Evolutionary conservation across 2,888 invertebrate genomes (phyloP).

Genomic region (Alentia gelatinosa): DNA sequence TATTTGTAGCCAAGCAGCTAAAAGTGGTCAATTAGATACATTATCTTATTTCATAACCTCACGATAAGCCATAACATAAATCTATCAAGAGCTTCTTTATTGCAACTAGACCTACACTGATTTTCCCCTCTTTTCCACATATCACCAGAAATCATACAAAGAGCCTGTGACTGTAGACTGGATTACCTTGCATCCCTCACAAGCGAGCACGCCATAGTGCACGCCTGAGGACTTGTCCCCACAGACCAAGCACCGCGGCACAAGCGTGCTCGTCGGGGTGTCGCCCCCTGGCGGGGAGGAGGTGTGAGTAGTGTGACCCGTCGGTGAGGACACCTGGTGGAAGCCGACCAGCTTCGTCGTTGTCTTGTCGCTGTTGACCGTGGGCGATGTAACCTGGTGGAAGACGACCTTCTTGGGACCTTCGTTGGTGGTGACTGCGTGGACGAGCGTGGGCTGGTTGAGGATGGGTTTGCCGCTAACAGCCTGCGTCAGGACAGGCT

Average conservation of each 20-base stretch:
- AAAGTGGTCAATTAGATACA: too few relatives aligned
- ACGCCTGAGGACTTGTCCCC: constrained; percentile 80
- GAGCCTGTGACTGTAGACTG: too few relatives aligned
- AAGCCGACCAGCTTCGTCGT: constrained; percentile 14
- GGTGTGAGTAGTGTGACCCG: neutral
- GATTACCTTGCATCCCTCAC: constrained; percentile 80
- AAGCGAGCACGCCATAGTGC: constrained; percentile 80
- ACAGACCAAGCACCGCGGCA: constrained; percentile 76
- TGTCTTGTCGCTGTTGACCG: neutral
- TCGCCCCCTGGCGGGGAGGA: neutral
- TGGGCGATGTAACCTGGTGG: constrained; percentile 11
- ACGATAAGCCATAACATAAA: too few relatives aligned
- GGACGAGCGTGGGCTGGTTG: constrained; percentile 20
- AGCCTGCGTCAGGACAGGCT: constrained; percentile 8
- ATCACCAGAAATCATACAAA: too few relatives aligned
- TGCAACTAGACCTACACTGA: too few relatives aligned
- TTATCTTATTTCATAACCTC: too few relatives aligned
- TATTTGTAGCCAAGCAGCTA: too few relatives aligned
- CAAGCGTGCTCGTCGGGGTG: constrained; percentile 22
- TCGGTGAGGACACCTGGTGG: constrained; percentile 33
- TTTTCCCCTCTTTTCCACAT: too few relatives aligned
- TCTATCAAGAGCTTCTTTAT: too few relatives aligned
- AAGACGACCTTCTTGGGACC: constrained; percentile 14
- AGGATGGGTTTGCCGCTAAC: constrained; percentile 31
- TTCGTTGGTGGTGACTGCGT: neutral